Evolutionary conservation across 2,888 invertebrate genomes (phyloP), one percentile per base, ranked within the genome.

Genomic region (Bedellia somnulentella): DNA sequence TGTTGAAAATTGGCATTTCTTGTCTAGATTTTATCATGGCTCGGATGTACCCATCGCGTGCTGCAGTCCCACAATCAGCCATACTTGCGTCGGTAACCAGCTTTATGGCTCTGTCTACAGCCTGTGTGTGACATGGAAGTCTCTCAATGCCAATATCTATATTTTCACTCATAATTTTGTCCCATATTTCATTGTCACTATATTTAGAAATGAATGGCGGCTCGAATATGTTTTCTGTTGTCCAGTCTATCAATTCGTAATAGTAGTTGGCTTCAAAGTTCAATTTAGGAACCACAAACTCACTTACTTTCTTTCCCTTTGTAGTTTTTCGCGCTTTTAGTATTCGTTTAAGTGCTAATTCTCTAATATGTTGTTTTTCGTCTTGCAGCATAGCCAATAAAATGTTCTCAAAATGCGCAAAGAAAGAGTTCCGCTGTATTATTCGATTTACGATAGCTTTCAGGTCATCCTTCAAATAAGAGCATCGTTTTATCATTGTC

Each of bases 401-500:
- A 6, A 28, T 3, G 27, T 28, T 28, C 13, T 28, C 27, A 8
- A 21, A 9, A 13, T 28, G 27, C 8, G 10, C 27, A 18, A 28
- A 28, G 17, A 18, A 28, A 5, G 12, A 11, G 28, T 28, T 24
- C 27, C 30, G 11, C 23, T 30, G 10, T 5, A 33, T 30, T 5
- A 33, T 30, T 10, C 30, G 17, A 26, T 33, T 27, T 27, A 33
- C 12, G 3, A 33, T 18, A 5, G 15, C 8, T 24, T 9, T 29
- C 8, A 24, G 16, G 10, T 5, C 10, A 8, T 27, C 14, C 8
- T 22, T 6, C n/a, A 33, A 21, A 14, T 13, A 26, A 16, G 30
- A 13, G 6, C 30, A 30, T 9, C 6, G 9, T 8, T n/a, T 17
- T 14, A 33, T 11, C 9, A 30, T 16, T 10, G 17, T 4, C 8